Evolutionary conservation across 2,888 invertebrate species (phyloP).

Genomic region (Kryphioiulus occultus): DNA sequence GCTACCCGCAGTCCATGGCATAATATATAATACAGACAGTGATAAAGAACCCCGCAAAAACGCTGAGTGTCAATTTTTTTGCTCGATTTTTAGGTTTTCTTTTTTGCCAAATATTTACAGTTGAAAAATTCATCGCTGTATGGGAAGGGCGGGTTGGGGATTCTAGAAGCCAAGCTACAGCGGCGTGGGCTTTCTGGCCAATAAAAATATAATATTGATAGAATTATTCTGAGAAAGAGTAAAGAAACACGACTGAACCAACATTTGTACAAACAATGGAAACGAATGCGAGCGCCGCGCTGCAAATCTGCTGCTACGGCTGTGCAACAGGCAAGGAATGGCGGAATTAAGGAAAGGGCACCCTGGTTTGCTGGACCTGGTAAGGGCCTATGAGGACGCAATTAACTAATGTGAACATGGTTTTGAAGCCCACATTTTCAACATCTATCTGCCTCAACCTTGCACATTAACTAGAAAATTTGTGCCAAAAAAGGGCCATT

Average conservation of each 20-base stretch:
- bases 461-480: too few relatives aligned
- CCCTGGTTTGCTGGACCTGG: too few relatives aligned
- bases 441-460: too few relatives aligned
- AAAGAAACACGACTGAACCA: background rate
- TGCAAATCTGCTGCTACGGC: background rate
- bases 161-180: background rate
- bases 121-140: background rate
- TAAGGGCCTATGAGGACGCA: too few relatives aligned
- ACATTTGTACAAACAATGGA: background rate
- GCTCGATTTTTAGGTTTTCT: background rate
- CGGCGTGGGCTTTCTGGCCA: background rate
- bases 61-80: background rate
- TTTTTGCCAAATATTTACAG: background rate
- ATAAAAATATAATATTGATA: background rate
- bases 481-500: too few relatives aligned
- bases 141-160: background rate
- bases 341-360: background rate
- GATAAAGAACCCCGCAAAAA: background rate
- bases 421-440: too few relatives aligned
- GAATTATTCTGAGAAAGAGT: background rate
- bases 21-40: slow-evolving; percentile 26
- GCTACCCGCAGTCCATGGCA: background rate
- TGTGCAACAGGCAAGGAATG: background rate
- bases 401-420: too few relatives aligned
- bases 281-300: background rate